Evolutionary conservation across 2,797 vertebrate species (phyloP).

Genomic region (Antennarius maculatus): DNA sequence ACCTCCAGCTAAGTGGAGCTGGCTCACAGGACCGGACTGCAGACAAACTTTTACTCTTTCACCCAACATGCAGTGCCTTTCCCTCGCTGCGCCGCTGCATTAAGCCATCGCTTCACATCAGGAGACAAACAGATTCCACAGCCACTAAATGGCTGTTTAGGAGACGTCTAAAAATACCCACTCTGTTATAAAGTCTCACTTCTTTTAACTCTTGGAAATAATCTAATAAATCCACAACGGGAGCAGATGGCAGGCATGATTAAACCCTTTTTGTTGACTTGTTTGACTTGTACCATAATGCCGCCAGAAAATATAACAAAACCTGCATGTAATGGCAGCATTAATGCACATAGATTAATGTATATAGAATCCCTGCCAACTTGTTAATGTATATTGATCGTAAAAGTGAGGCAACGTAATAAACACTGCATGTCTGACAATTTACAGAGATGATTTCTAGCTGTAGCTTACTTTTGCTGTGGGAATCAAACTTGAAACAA

Average conservation of each 20-base stretch:
- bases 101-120: conserved; percentile 33
- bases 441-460: too few species aligned
- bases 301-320: not conserved
- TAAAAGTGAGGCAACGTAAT: conserved; percentile 1
- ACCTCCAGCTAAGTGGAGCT: conserved; percentile 69
- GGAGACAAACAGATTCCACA: not conserved
- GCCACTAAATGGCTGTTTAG: conserved; percentile 17
- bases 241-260: not conserved
- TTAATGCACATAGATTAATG: not conserved
- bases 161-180: conserved; percentile 31
- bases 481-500: too few species aligned
- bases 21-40: conserved; percentile 67
- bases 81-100: conserved; percentile 5
- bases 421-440: not conserved
- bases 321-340: not conserved
- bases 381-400: not conserved
- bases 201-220: not conserved
- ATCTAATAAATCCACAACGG: not conserved
- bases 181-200: not conserved
- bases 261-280: not conserved
- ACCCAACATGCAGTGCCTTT: conserved; percentile 53
- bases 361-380: not conserved
- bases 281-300: not conserved
- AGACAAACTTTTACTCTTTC: conserved; percentile 58
- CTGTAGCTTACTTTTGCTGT: too few species aligned